A percentile compares a stretch with the other conserved stretches of the same genome.
phyloP scores from a whole-genome alignment of 2,888 invertebrate genomes.

The Odontocerum albicorne region DNA sequence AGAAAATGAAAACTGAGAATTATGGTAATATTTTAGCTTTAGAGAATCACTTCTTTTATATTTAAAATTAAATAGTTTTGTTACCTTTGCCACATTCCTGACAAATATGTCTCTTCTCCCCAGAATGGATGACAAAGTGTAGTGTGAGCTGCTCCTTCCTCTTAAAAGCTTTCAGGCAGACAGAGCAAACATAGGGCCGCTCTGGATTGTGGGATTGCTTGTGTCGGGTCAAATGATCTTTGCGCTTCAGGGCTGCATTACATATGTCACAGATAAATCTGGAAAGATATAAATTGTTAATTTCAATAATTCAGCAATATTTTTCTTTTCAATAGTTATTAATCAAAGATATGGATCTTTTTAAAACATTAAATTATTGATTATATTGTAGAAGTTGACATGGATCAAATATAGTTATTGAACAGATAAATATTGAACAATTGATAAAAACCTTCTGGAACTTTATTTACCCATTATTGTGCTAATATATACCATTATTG shows the following conservation, averaged over 20 bases:
- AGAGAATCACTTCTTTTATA: neutral
- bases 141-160: slow-evolving; percentile 86
- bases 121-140: slow-evolving; percentile 89
- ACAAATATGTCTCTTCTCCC: slow-evolving; percentile 85
- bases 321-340: too few species aligned
- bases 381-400: too few species aligned
- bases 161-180: slow-evolving; percentile 86
- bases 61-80: neutral
- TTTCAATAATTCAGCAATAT: too few species aligned
- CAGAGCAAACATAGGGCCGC: slow-evolving; percentile 84
- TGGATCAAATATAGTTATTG: too few species aligned
- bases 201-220: slow-evolving; percentile 89
- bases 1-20: too few species aligned
- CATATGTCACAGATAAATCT: slow-evolving; percentile 88
- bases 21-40: too few species aligned
- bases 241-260: slow-evolving; percentile 83
- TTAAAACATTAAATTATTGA: too few species aligned
- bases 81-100: slow-evolving; percentile 84
- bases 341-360: too few species aligned
- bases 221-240: slow-evolving; percentile 84
- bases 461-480: too few species aligned
- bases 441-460: too few species aligned
- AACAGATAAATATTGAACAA: too few species aligned
- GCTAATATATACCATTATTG: too few species aligned
- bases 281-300: slow-evolving; percentile 9